A percentile compares a stretch with the other conserved stretches of the same genome.
phyloP scores from a whole-genome alignment of 1,140 invertebrate species.

The Scaptodrosophila lebanonensis region DNA sequence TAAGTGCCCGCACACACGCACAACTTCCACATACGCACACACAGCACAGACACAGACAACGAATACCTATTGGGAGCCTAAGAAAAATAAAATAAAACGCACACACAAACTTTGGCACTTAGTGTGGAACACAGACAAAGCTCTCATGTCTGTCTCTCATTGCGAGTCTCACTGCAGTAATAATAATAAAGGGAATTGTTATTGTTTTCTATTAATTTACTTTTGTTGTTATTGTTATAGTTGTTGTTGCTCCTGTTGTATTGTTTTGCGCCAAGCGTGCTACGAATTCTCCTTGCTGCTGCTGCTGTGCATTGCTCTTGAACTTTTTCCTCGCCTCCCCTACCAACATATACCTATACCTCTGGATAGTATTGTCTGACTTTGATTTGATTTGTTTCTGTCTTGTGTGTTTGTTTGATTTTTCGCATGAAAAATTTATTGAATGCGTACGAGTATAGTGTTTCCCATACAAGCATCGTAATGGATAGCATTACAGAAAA shows the following conservation, averaged over 20 bases:
- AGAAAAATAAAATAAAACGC: constrained; percentile 22
- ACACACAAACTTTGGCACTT: constrained; percentile 36
- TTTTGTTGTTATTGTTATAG: constrained; percentile 27
- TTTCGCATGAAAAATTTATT: no score
- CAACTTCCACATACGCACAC: neutral
- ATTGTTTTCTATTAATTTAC: constrained; percentile 50
- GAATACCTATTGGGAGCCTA: constrained; percentile 4
- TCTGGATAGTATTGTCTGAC: constrained; percentile 8
- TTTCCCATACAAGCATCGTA: no score
- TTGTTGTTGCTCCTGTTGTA: neutral
- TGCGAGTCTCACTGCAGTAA: constrained; percentile 41
- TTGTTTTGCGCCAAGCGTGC: no score
- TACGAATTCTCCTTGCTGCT: no score
- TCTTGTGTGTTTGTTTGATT: neutral
- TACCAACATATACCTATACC: neutral
- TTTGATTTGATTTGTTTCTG: constrained; percentile 30
- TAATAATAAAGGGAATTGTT: constrained; percentile 50
- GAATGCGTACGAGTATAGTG: no score
- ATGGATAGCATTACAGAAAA: no score
- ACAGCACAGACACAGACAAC: neutral
- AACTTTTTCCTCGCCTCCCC: no score
- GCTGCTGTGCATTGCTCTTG: no score
- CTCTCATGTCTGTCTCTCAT: neutral
- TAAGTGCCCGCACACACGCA: no score
- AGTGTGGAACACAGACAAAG: constrained; percentile 11